Conservation (phyloP, 2,113 vertebrate genomes). For the Hiodon alosoides region DNA sequence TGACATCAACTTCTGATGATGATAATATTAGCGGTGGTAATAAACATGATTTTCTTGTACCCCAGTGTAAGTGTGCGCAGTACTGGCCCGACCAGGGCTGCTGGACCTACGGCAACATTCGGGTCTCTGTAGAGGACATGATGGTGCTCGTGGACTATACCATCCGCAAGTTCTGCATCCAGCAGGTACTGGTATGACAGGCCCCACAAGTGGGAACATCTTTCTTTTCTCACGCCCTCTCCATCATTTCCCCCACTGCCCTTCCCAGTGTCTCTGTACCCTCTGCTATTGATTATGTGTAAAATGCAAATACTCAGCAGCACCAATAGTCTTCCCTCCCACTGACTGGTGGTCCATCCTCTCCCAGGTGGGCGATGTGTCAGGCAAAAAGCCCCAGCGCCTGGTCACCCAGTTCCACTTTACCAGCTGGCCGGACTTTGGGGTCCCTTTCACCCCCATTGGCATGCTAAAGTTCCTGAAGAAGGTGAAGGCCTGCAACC, state of each 20-base stretch:
- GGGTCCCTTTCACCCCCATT: conserved; percentile 94
- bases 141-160: conserved; percentile 96
- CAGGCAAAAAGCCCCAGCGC: conserved; percentile 92
- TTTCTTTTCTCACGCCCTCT: not conserved
- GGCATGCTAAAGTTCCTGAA: conserved; percentile 98
- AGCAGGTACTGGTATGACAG: conserved; percentile 69
- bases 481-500: conserved; percentile 93
- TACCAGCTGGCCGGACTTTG: conserved; percentile 98
- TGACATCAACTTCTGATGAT: too few relatives aligned
- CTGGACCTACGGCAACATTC: conserved; percentile 96
- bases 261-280: not conserved
- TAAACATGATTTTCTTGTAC: conserved; percentile 20
- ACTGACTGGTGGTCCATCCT: conserved; percentile 12
- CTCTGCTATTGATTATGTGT: not conserved
- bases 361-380: conserved; percentile 83
- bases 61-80: conserved; percentile 93
- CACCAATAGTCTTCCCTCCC: too few relatives aligned
- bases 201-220: not conserved
- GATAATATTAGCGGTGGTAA: too few relatives aligned
- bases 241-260: not conserved
- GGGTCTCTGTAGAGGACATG: conserved; percentile 91
- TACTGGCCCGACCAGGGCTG: conserved; percentile 99
- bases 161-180: conserved; percentile 96
- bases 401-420: conserved; percentile 97
- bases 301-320: too few relatives aligned